Percentiles rank a stretch among this genome's conserved stretches.
phyloP scores from a whole-genome alignment of 2,888 invertebrate genomes.

The Drosophila acutilabella region DNA sequence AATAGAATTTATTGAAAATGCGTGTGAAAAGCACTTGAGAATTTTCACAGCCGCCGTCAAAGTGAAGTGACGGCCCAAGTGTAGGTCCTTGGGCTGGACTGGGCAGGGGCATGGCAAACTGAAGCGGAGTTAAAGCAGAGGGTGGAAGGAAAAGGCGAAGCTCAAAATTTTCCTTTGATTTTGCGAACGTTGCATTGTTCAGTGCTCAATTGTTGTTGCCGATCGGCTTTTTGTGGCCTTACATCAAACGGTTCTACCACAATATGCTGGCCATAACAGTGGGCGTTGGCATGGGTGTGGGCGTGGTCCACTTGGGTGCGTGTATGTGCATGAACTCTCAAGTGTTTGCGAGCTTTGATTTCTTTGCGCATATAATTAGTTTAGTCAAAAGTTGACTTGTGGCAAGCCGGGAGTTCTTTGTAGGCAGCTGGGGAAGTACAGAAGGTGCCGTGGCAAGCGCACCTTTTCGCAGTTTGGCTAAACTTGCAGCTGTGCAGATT shows the following conservation, averaged over 20 bases:
- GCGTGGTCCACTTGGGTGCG: constrained; percentile 59
- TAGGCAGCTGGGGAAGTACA: too few species aligned
- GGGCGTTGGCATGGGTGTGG: constrained; percentile 9
- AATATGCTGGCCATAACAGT: background rate
- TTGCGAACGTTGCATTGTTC: constrained; percentile 17
- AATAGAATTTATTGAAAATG: constrained; percentile 65
- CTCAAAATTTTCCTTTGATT: constrained; percentile 51
- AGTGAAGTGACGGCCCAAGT: constrained; percentile 45
- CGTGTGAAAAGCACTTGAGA: constrained; percentile 57
- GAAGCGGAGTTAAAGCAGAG: too few species aligned
- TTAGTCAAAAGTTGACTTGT: constrained; percentile 66
- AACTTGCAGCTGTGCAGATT: constrained; percentile 31
- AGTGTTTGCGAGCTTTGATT: constrained; percentile 64
- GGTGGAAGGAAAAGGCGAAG: background rate
- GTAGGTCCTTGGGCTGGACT: constrained; percentile 17
- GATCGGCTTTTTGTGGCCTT: constrained; percentile 60
- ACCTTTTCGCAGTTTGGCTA: constrained; percentile 27
- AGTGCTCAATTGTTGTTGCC: constrained; percentile 28
- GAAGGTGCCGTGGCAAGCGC: background rate
- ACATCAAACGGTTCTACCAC: constrained; percentile 59
- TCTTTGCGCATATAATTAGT: constrained; percentile 69
- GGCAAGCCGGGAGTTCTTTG: constrained; percentile 16
- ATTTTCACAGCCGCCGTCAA: constrained; percentile 40
- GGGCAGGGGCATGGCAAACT: background rate
- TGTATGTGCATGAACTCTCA: constrained; percentile 60